Conservation (phyloP, 2,888 invertebrate genomes). For the Cheilosia variabilis region DNA sequence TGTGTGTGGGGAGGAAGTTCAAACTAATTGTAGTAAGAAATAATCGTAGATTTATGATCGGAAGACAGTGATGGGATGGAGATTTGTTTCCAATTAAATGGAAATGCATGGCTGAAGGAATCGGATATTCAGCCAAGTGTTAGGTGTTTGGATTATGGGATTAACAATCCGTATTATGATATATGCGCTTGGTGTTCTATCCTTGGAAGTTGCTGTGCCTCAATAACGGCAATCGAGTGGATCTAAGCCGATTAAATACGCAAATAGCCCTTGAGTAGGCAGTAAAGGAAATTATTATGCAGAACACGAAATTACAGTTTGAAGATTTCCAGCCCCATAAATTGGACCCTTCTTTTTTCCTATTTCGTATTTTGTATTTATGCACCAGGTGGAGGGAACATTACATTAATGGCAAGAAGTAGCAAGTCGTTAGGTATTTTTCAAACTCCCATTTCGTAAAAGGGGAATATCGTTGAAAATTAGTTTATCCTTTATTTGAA, state of each 20-base stretch:
- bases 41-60: conserved; percentile 74
- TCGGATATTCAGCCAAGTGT: conserved; percentile 67
- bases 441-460: no score
- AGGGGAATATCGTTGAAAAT: no score
- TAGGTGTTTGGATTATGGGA: conserved; percentile 68
- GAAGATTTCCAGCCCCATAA: not conserved
- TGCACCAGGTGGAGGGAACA: not conserved
- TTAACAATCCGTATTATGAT: conserved; percentile 68
- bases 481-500: no score
- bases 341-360: not conserved
- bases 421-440: no score
- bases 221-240: not conserved
- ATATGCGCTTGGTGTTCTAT: conserved; percentile 29
- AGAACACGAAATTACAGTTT: conserved; percentile 8
- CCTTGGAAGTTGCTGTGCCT: conserved; percentile 14
- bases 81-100: conserved; percentile 75
- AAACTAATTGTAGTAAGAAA: conserved; percentile 74
- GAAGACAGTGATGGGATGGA: conserved; percentile 68
- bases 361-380: not conserved
- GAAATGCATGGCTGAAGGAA: conserved; percentile 58
- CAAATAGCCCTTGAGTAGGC: not conserved
- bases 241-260: not conserved
- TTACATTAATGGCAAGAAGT: no score
- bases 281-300: conserved; percentile 23
- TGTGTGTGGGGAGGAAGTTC: conserved; percentile 47